These are phyloP conservation scores for Propithecus perrieri DNA, from an alignment of 2,797 vertebrate species.

Conservation along the genomic window DNA sequence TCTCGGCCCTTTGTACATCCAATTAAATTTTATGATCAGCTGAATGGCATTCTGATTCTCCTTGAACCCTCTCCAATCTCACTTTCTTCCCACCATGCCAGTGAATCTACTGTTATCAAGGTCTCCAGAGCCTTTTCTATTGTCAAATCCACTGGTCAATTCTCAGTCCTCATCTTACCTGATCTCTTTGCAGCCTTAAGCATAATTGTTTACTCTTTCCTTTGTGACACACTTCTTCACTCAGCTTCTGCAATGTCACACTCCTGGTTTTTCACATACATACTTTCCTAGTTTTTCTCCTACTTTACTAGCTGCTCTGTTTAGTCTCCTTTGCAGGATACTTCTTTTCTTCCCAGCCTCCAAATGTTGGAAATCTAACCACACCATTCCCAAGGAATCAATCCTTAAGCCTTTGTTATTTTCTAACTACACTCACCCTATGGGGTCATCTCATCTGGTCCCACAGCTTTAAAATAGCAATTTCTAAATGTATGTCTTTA, in stretches of 20 bases:
- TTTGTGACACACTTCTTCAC: background rate
- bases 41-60: background rate
- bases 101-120: background rate
- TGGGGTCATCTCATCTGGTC: background rate
- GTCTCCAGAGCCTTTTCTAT: background rate
- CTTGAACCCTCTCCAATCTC: background rate
- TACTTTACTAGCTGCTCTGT: background rate
- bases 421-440: background rate
- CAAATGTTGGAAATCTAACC: background rate
- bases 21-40: background rate
- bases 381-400: background rate
- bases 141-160: background rate
- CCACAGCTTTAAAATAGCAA: background rate
- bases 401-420: background rate
- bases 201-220: background rate
- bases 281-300: background rate
- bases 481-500: background rate
- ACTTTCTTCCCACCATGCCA: background rate
- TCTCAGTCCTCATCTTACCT: background rate
- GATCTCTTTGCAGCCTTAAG: background rate
- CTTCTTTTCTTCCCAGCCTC: background rate
- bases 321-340: background rate
- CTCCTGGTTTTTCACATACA: background rate
- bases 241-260: background rate
- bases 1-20: background rate